Conservation (phyloP, 2,113 vertebrate genomes). For the Sisor rabdophorus region DNA sequence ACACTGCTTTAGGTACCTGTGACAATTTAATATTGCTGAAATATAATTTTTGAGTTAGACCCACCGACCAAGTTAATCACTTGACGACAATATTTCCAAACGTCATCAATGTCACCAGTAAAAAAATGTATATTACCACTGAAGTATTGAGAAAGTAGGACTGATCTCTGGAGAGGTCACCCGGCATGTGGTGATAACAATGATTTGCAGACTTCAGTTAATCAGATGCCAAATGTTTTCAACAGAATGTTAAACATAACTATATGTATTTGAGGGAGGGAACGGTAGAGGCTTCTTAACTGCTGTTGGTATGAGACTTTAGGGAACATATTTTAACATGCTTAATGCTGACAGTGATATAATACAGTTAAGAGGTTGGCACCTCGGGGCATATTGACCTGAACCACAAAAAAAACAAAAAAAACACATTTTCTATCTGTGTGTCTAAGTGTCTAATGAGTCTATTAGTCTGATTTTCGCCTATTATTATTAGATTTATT, state of each 20-base stretch:
- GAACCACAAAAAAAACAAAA: background rate
- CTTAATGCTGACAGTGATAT: background rate
- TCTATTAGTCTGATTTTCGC: too few relatives aligned
- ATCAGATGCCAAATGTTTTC: slow-evolving; percentile 7
- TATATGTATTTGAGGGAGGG: background rate
- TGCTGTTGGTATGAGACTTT: slow-evolving; percentile 15
- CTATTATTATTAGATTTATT: background rate
- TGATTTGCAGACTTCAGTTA: slow-evolving; percentile 16
- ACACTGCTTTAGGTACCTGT: too few relatives aligned
- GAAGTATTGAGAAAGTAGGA: background rate
- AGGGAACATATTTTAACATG: slow-evolving; percentile 7
- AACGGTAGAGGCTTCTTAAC: background rate
- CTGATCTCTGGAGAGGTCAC: background rate
- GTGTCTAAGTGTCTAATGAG: background rate
- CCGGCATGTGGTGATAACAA: background rate
- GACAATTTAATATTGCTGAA: too few relatives aligned
- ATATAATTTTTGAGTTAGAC: too few relatives aligned
- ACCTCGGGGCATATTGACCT: slow-evolving; percentile 1
- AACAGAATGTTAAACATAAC: background rate
- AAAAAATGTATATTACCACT: background rate
- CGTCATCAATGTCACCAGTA: background rate
- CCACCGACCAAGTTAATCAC: background rate
- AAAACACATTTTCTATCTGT: background rate
- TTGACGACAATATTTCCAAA: background rate
- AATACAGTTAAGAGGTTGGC: background rate